phyloP scores from a whole-genome alignment of 2,113 vertebrate species.

The Platichthys stellatus region DNA sequence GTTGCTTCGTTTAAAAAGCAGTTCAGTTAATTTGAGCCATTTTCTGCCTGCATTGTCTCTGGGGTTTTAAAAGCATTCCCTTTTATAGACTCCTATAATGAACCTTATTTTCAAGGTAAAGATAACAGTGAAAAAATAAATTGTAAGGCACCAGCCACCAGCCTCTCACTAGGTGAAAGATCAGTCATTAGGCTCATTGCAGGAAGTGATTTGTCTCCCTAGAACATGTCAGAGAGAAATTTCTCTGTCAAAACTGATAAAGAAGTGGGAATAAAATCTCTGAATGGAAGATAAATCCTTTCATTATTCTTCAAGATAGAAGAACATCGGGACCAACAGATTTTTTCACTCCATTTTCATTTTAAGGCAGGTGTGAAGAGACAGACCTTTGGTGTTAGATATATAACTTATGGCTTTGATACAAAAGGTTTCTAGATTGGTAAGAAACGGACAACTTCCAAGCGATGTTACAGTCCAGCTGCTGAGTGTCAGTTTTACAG shows the following conservation, averaged over 20 bases:
- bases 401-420: conserved; percentile 33
- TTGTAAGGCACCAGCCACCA: background rate
- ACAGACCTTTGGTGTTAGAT: background rate
- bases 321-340: conserved; percentile 1
- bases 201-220: conserved; percentile 14
- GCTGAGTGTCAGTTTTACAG: conserved; percentile 56
- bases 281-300: background rate
- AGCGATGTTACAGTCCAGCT: conserved; percentile 34
- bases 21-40: background rate
- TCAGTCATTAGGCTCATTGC: background rate
- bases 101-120: background rate
- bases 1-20: background rate
- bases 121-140: background rate
- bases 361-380: too few relatives aligned
- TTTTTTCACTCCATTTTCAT: background rate
- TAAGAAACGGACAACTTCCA: background rate
- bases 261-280: background rate
- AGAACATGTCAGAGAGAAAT: background rate
- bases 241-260: background rate
- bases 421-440: conserved; percentile 16
- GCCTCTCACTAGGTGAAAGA: background rate
- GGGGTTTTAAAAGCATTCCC: background rate
- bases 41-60: background rate
- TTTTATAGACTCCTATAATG: background rate
- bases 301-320: conserved; percentile 18